A percentile compares a stretch with the other conserved stretches of the same genome.
Conservation (phyloP, 2,113 vertebrate genomes). For the Chauna torquata region DNA sequence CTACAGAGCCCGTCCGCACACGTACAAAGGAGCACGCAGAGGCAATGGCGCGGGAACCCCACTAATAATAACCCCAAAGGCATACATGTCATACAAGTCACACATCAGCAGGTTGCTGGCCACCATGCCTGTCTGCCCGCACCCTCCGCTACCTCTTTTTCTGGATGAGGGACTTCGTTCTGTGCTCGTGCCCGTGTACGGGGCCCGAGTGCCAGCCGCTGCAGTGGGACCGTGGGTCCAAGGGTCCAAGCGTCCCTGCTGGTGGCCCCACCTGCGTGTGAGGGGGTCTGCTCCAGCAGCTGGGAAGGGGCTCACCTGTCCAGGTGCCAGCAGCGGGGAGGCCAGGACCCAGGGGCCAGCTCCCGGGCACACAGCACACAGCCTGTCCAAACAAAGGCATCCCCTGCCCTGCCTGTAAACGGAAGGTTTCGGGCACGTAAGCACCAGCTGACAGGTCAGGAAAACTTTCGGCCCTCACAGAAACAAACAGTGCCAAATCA, state of each 20-base stretch:
- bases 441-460: fast-evolving
- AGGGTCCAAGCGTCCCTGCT: not conserved
- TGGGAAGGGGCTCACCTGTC: not conserved
- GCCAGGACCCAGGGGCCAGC: too few species aligned
- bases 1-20: not conserved
- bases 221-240: too few species aligned
- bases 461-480: not conserved
- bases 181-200: fast-evolving
- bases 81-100: too few species aligned
- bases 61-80: too few species aligned
- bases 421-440: not conserved
- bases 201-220: not conserved
- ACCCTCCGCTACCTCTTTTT: not conserved
- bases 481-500: not conserved
- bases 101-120: not conserved
- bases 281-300: not conserved
- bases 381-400: not conserved
- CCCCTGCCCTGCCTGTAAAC: not conserved
- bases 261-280: not conserved
- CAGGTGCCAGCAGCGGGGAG: not conserved
- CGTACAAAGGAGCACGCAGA: too few species aligned
- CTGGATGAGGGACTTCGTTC: too few species aligned
- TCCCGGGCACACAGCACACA: not conserved
- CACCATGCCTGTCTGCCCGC: too few species aligned
- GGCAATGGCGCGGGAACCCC: too few species aligned